Conservation (phyloP, 2,888 invertebrate genomes). For the Eupithecia inturbata region DNA sequence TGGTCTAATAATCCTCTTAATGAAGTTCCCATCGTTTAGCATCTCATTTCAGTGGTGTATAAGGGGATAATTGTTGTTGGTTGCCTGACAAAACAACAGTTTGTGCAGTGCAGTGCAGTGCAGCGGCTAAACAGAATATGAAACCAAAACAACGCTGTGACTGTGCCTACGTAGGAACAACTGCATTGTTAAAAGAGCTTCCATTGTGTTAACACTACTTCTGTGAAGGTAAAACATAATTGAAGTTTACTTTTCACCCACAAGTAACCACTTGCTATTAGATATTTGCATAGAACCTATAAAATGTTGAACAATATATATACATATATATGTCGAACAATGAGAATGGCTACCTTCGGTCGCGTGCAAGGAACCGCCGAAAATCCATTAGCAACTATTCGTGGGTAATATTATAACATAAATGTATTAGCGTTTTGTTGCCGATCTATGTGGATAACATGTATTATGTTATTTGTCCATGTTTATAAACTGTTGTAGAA, state of each 20-base stretch:
- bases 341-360: neutral
- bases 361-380: constrained; percentile 4
- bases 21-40: too few relatives aligned
- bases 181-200: neutral
- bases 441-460: neutral
- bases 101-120: too few relatives aligned
- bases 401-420: constrained; percentile 19
- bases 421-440: constrained; percentile 15
- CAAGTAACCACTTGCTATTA: neutral
- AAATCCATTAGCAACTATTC: constrained; percentile 21
- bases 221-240: neutral
- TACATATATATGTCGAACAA: neutral
- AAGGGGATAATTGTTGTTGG: too few relatives aligned
- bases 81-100: neutral
- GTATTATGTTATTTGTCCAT: neutral
- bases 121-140: neutral
- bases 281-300: neutral
- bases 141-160: neutral
- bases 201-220: neutral
- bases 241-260: too few relatives aligned
- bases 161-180: neutral
- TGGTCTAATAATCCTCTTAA: too few relatives aligned
- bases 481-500: neutral
- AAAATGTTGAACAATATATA: neutral
- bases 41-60: too few relatives aligned